Evolutionary conservation across 2,113 vertebrate species (phyloP), one percentile per base, ranked within the genome.

Genomic region (Corydoras sp.): DNA sequence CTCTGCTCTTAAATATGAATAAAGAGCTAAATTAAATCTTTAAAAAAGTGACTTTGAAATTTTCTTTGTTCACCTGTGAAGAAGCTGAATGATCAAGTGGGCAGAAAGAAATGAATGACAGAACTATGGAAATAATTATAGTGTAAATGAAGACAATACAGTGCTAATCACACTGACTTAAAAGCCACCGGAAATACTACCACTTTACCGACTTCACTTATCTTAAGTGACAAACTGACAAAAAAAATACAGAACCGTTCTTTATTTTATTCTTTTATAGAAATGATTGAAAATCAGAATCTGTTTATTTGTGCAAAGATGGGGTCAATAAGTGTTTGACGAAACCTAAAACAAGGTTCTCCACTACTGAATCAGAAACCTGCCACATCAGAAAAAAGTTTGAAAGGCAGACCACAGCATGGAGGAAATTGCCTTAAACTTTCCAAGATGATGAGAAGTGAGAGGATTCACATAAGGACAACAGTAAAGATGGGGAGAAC

Each of bases 401-500:
- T 73, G 72, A 81, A 77, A 80, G 83, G 69, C 67, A 63, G 67
- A 79, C 69, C 72, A 75, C 75, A 83, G 81, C 80, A 54, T 67
- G 78, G 72, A 69, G 68, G 81, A 76, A 85, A 85, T 84, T 79
- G 82, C 62, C 75, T 75, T 65, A 74, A 81, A 88, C 82, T 73
- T 74, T 74, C 74, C 69, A 73, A 79, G 62, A 74, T 65, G 63
- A 13, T 53, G 58, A 74, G 48, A 72, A 68, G 35, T 75, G 68
- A 18, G 48, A 10, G 50, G 59, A 56, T 49, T 65, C 64, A 54
- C 62, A 56, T 75, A 76, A 51, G 62, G 53, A 72, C 29, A 68
- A 75, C 69, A 73, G 51, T 75, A 73, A 64, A 73, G 62, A 75
- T 24, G 58, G 56, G 74, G 71, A 62, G 54, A 15, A 65, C 78